Conservation (phyloP, 64 coral and sea anemone genomes). For the Actinia equina region DNA sequence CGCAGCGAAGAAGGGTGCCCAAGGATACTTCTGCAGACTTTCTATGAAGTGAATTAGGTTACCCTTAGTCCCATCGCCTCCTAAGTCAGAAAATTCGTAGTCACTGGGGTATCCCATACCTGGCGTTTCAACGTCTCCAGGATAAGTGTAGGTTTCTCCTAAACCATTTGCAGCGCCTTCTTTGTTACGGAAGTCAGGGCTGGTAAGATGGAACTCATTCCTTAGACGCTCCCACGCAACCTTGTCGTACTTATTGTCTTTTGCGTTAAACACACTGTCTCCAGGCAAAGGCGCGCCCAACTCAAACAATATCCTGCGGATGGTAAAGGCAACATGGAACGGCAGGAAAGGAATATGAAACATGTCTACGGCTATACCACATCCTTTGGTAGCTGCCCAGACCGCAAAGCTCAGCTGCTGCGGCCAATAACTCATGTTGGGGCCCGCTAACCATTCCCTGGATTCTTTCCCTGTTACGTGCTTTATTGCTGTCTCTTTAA, state of each 20-base stretch:
- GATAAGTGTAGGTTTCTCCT: no score
- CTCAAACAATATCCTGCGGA: no score
- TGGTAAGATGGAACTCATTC: no score
- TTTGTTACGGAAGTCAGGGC: no score
- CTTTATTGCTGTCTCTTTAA: background rate
- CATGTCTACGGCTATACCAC: background rate
- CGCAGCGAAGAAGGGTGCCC: no score
- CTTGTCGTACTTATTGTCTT: no score
- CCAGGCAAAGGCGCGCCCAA: no score
- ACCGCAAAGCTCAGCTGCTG: background rate
- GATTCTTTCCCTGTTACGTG: background rate
- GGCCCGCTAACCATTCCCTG: background rate
- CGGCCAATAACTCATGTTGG: background rate
- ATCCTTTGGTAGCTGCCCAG: background rate
- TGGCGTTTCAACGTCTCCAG: background rate
- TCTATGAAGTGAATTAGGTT: no score
- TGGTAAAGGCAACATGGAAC: background rate
- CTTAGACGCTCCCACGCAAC: no score
- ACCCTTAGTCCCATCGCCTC: background rate
- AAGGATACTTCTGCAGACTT: no score
- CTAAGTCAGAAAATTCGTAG: background rate
- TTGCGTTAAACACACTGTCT: no score
- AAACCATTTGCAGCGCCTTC: no score
- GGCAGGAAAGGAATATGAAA: background rate
- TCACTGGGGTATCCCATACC: background rate